Evolutionary conservation across 2,888 invertebrate genomes (phyloP), one percentile per base, ranked within the genome.

Genomic region (Hemicrepidius hirtus): DNA sequence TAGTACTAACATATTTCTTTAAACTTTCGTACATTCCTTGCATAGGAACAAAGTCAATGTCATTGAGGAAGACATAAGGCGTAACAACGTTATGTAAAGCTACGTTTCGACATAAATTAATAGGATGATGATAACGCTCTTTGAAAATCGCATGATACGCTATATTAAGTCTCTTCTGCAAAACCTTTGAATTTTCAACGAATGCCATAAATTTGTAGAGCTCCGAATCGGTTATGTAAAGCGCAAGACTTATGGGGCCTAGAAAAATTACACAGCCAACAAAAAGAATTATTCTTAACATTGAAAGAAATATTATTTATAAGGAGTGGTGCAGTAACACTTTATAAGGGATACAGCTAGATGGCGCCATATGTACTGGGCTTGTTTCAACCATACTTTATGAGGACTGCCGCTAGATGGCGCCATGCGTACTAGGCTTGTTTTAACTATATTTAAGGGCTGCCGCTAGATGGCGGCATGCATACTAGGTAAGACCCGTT

Each of bases 41-140:
- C 92, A 95, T 95, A 0, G 97, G 96, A 53, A 97, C 89, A 84
- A 97, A 97, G 86, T 97, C 97, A 7, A 95, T 94, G 85, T 97
- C 97, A 78, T 95, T 91, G 21, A 97, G 90, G 84, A 97, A 96
- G 77, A 96, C 93, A 84, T 92, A 96, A 0, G 94, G 92, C 0
- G 96, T 95, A 75, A 91, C 91, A 44, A 94, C 93, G 83, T 96
- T 92, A 63, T 92, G 89, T 75, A 96, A 87, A 0, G 96, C 97
- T 3, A 95, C 93, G 84, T 97, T 97, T 59, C 97, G 90, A 63
- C 97, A 88, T 82, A 94, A 93, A 87, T 97, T 97, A 64, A 97
- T 95, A 0, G 97, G 97, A 86, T 96, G 96, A 83, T 94, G 93
- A 77, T 93, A 93, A 96, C 96, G 95, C 83, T 96, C 94, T 87